Base-by-base conservation (phyloP, 2,888 invertebrate genomes). In the Steromphala cineraria region DNA sequence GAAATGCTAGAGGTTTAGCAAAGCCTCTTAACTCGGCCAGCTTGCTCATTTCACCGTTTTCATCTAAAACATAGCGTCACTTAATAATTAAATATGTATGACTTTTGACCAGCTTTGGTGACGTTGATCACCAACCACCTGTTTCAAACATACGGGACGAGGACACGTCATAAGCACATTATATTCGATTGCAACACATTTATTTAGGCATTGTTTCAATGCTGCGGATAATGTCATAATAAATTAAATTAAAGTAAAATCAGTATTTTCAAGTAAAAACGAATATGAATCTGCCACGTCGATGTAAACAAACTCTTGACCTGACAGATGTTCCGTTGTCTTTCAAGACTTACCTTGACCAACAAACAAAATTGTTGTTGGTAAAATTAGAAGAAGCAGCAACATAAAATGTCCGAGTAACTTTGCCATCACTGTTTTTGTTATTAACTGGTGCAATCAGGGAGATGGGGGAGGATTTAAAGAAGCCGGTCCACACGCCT, bases 331-430 rank as follows among this genome's bases (percentile, higher is more conserved):
- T 53, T 28, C 55, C 55, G 10, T 15, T 2, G 31, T 28, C 28
- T 71, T 75, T 36, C 36, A 40, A 28, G 46, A 86, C 89, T 87
- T 86, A 91, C 91, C 90, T 83, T 86, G 89, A 75, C 85, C 88
- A 76, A 87, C 87, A 55, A 92, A 80, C 83, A 91, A 83, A 21
- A 92, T 77, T 0, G 89, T 87, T 24, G 91, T 87, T 24, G 91
- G 91, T 79, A 92, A 88, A 71, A 90, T 85, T 78, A 92, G 82
- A 75, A 92, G 81, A 52, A 91, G 81, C 10, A 91, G 62, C 21
- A 92, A 67, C 17, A 91, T 75, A 62, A 90, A 88, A 80, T 85
- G 89, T 79, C 87, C 89, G 19, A 89, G 79, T 40, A 87, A 55
- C 78, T 80, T 81, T 53, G 84, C 80, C 87, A 87, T 88, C 78